These are phyloP conservation scores for Myathropa florea DNA, from an alignment of 2,888 invertebrate species.

Conservation along the genomic window DNA sequence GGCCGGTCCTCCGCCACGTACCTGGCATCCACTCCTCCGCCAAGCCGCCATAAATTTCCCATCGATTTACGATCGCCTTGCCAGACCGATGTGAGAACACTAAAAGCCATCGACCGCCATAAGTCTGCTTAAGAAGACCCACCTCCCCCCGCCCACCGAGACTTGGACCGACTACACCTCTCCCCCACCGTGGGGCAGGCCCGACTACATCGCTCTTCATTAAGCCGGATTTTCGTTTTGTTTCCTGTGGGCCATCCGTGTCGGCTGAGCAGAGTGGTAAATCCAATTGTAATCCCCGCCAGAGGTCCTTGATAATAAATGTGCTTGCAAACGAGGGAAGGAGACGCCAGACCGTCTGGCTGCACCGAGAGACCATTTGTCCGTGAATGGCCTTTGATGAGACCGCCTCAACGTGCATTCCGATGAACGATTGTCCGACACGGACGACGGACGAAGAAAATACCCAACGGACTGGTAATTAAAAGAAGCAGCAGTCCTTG, in stretches of 20 bases:
- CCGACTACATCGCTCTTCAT: slow-evolving; percentile 59
- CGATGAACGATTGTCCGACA: background rate
- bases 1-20: background rate
- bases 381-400: background rate
- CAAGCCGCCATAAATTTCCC: slow-evolving; percentile 38
- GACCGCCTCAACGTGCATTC: background rate
- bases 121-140: slow-evolving; percentile 53
- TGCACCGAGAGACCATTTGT: background rate
- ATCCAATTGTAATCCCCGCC: slow-evolving; percentile 60
- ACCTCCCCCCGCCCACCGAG: too few relatives aligned
- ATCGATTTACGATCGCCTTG: slow-evolving; percentile 49
- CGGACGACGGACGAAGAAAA: background rate
- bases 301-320: slow-evolving; percentile 8
- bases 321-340: background rate
- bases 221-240: slow-evolving; percentile 53
- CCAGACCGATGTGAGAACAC: slow-evolving; percentile 45
- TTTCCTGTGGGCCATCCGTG: background rate
- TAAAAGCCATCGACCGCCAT: slow-evolving; percentile 39
- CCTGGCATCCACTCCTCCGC: background rate
- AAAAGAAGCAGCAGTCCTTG: background rate
- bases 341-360: background rate
- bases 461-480: background rate
- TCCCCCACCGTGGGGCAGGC: too few relatives aligned
- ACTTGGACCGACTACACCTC: too few relatives aligned
- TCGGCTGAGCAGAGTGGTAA: slow-evolving; percentile 8